Evolutionary conservation across 2,113 vertebrate species (phyloP).

Genomic region (Passer montanus): DNA sequence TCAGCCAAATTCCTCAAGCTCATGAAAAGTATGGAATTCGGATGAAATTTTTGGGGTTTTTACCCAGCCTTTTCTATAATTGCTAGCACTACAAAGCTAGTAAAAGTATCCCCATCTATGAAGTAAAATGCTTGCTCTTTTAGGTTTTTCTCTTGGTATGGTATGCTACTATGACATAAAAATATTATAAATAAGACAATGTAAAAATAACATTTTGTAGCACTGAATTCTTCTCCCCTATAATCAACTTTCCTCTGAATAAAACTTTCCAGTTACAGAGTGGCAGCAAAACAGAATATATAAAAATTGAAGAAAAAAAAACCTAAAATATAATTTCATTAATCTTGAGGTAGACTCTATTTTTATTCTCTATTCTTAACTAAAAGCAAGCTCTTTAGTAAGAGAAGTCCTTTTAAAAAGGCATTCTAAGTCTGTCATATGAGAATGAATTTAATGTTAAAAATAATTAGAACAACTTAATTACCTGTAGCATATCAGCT

Average conservation of each 20-base stretch:
- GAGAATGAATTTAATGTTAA: neutral
- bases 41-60: neutral
- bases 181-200: neutral
- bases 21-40: neutral
- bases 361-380: neutral
- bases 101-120: neutral
- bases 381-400: neutral
- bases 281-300: neutral
- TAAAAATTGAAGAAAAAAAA: neutral
- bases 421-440: neutral
- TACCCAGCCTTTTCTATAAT: neutral
- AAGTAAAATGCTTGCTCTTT: neutral
- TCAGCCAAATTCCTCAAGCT: neutral
- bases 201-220: neutral
- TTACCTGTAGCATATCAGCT: conserved; percentile 10
- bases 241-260: neutral
- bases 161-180: neutral
- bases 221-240: neutral
- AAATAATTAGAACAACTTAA: conserved; percentile 6
- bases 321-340: neutral
- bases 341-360: neutral
- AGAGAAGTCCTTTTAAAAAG: neutral
- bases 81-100: neutral
- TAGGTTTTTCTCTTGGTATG: neutral
- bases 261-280: neutral